phyloP scores from a whole-genome alignment of 2,888 invertebrate species.

The Andrena bicolor region DNA sequence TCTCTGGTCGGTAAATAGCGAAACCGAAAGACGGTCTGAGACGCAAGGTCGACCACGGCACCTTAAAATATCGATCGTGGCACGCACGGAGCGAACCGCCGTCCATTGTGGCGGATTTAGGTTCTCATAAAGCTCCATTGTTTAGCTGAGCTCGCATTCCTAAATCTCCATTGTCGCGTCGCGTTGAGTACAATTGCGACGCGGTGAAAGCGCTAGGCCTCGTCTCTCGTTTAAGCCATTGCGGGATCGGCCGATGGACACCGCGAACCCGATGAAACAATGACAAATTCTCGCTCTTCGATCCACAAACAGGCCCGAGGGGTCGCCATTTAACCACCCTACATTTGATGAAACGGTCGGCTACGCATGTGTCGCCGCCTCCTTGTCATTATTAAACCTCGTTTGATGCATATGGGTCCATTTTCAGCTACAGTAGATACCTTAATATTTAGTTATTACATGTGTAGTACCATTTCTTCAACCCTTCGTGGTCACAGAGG shows the following conservation, averaged over 20 bases:
- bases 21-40: constrained; percentile 37
- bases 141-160: constrained; percentile 76
- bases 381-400: too few relatives aligned
- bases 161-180: constrained; percentile 77
- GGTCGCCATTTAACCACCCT: neutral
- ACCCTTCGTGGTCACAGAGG: too few relatives aligned
- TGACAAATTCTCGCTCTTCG: constrained; percentile 19
- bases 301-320: constrained; percentile 16
- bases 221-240: constrained; percentile 57
- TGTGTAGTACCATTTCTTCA: too few relatives aligned
- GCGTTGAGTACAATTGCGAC: constrained; percentile 71
- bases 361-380: neutral
- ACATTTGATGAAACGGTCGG: too few relatives aligned
- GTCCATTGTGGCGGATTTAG: constrained; percentile 76
- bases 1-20: neutral
- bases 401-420: too few relatives aligned
- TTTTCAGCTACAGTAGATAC: too few relatives aligned
- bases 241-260: constrained; percentile 59
- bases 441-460: too few relatives aligned
- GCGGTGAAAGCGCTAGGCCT: constrained; percentile 54
- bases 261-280: constrained; percentile 44
- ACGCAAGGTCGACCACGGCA: constrained; percentile 25
- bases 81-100: constrained; percentile 47
- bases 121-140: constrained; percentile 78
- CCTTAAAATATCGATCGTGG: constrained; percentile 73